Percentiles rank a stretch among this genome's conserved stretches.
Evolutionary conservation across 1,140 invertebrate species (phyloP).

Genomic region (Drosophila jambulina): DNA sequence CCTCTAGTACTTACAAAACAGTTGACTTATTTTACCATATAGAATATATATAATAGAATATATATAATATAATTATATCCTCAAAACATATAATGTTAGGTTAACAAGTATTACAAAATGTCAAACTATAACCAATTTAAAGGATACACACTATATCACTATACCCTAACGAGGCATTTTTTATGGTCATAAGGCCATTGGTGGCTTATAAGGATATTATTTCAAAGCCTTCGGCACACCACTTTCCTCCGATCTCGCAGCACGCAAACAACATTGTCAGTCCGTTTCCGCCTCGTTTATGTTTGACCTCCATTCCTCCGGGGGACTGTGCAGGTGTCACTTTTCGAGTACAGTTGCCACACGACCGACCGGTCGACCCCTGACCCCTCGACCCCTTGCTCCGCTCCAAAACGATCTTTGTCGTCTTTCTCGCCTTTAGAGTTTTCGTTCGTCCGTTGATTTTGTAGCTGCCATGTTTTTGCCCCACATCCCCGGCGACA

Average conservation of each 20-base stretch:
- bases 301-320: constrained; percentile 36
- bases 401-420: constrained; percentile 31
- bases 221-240: background rate
- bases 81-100: too few species aligned
- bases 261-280: constrained; percentile 39
- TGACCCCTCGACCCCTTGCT: constrained; percentile 26
- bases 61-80: too few species aligned
- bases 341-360: constrained; percentile 51
- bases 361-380: constrained; percentile 30
- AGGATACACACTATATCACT: background rate
- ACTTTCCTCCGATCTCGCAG: constrained; percentile 12
- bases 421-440: constrained; percentile 37
- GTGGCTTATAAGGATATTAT: constrained; percentile 24
- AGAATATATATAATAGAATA: too few species aligned
- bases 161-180: constrained; percentile 1
- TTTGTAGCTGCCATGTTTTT: constrained; percentile 45
- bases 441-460: constrained; percentile 31
- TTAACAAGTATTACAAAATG: too few species aligned
- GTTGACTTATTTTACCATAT: too few species aligned
- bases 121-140: background rate
- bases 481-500: constrained; percentile 42
- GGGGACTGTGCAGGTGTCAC: constrained; percentile 37
- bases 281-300: constrained; percentile 33
- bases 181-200: background rate
- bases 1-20: too few species aligned